A percentile compares a stretch with the other conserved stretches of the same genome.
phyloP scores from a whole-genome alignment of 1,140 invertebrate species.

The Dendrolimus punctatus region DNA sequence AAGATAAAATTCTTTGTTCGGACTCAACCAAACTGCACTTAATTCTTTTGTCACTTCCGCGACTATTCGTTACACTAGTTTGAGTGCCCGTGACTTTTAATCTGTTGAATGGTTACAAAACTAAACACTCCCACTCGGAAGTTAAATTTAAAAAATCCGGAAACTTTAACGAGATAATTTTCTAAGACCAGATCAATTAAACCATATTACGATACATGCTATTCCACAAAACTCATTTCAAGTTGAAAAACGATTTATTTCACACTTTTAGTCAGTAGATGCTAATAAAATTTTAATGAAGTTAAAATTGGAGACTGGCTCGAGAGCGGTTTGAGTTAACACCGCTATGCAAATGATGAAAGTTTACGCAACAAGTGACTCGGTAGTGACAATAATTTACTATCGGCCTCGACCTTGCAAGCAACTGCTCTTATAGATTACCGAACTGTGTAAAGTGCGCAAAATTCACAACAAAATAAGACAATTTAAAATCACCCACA shows the following conservation, averaged over 20 bases:
- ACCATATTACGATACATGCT: constrained; percentile 20
- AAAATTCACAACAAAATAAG: constrained; percentile 29
- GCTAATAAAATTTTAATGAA: constrained; percentile 1
- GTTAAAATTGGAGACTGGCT: neutral
- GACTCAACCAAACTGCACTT: constrained; percentile 14
- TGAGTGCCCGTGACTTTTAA: constrained; percentile 17
- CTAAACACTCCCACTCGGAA: constrained; percentile 19
- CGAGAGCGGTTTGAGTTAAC: neutral
- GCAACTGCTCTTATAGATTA: constrained; percentile 40
- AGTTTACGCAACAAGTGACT: constrained; percentile 35
- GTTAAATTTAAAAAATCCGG: constrained; percentile 15
- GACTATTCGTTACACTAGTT: constrained; percentile 19
- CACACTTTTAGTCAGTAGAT: neutral
- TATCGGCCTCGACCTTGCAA: constrained; percentile 48
- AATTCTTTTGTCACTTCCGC: constrained; percentile 28
- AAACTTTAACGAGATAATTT: constrained; percentile 19
- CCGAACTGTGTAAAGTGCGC: constrained; percentile 34
- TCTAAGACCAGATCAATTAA: constrained; percentile 27
- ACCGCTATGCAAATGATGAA: constrained; percentile 20
- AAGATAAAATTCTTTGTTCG: constrained; percentile 18
- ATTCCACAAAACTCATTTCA: constrained; percentile 16
- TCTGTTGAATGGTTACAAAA: constrained; percentile 18
- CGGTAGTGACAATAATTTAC: constrained; percentile 44
- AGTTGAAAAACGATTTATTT: constrained; percentile 13
- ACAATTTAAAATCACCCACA: constrained; percentile 46